A percentile compares a stretch with the other conserved stretches of the same genome.
These are phyloP conservation scores for Eubasilissa splendida DNA, from an alignment of 2,888 invertebrate genomes.

Conservation along the genomic window DNA sequence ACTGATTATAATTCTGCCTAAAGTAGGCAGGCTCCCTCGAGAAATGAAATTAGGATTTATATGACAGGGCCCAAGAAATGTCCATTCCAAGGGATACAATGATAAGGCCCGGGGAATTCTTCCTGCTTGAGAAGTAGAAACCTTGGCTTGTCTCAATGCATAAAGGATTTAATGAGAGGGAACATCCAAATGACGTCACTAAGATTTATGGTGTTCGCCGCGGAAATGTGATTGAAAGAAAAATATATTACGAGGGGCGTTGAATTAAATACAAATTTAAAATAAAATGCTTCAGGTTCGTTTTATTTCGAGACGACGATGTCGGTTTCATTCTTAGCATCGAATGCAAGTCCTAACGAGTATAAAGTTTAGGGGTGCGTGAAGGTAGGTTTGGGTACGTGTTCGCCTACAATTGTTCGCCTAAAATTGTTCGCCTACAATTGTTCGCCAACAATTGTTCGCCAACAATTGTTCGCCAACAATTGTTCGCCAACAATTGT, in stretches of 20 bases:
- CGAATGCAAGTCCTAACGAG: background rate
- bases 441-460: too few species aligned
- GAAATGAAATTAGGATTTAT: slow-evolving; percentile 28
- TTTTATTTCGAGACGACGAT: background rate
- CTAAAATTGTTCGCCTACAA: too few species aligned
- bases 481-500: too few species aligned
- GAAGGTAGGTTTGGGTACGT: too few species aligned
- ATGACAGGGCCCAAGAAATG: slow-evolving; percentile 15
- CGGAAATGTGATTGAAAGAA: background rate
- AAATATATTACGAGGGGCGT: background rate
- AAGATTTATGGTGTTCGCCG: background rate
- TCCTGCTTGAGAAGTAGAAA: background rate
- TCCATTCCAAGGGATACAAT: slow-evolving; percentile 26
- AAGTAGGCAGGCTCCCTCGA: slow-evolving; percentile 14
- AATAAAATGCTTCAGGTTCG: background rate
- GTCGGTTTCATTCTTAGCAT: background rate
- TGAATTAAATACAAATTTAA: background rate
- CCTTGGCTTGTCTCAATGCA: slow-evolving; percentile 39
- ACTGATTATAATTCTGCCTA: slow-evolving; percentile 19
- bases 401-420: too few species aligned
- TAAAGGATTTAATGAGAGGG: slow-evolving; percentile 54
- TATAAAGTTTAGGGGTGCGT: background rate
- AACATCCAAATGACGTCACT: slow-evolving; percentile 50
- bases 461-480: too few species aligned
- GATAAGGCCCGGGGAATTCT: slow-evolving; percentile 2